These are phyloP conservation scores for Harpalus rufipes DNA, from an alignment of 2,888 invertebrate species.

Conservation along the genomic window DNA sequence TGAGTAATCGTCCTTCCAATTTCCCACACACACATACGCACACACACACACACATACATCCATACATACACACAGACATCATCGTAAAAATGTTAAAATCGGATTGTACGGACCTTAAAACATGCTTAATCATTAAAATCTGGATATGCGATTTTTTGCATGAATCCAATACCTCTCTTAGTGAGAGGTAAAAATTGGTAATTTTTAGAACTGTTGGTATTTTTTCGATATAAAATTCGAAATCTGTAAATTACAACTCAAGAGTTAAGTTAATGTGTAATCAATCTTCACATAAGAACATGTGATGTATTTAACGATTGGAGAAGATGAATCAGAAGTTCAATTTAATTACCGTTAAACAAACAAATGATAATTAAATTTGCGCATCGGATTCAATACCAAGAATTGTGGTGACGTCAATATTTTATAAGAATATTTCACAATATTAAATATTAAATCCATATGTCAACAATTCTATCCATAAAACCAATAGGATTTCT, in stretches of 20 bases:
- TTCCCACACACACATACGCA: no score
- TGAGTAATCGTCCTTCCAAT: no score
- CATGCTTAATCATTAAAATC: no score
- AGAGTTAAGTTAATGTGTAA: not conserved
- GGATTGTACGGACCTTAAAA: no score
- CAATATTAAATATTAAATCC: not conserved
- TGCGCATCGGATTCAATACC: constrained; percentile 13
- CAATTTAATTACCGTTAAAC: constrained; percentile 53
- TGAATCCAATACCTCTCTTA: no score
- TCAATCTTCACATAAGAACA: constrained; percentile 5
- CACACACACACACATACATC: no score
- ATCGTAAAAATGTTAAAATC: no score
- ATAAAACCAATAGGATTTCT: no score
- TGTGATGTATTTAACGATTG: constrained; percentile 21
- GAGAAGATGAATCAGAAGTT: constrained; percentile 43
- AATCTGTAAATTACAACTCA: not conserved
- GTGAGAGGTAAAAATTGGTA: no score
- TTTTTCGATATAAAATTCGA: not conserved
- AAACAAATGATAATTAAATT: constrained; percentile 51
- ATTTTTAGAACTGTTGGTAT: not conserved
- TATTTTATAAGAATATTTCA: not conserved
- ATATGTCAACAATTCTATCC: not conserved
- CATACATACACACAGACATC: no score
- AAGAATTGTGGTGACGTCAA: constrained; percentile 16
- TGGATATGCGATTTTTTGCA: no score